Conservation (phyloP, 1,140 invertebrate genomes). For the Bilobella aurantiaca region DNA sequence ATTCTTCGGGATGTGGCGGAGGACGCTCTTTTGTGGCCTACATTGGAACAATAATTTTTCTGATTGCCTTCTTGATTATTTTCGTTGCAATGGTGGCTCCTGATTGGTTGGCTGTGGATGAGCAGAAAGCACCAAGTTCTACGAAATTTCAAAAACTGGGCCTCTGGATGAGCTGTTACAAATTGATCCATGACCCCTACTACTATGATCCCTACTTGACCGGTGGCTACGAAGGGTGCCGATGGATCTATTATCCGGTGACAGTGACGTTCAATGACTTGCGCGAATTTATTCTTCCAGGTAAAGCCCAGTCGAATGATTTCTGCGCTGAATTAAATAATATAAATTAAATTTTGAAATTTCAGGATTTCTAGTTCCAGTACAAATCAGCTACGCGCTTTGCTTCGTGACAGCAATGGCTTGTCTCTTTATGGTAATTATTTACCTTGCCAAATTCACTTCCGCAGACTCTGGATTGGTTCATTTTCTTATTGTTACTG, state of each 20-base stretch:
- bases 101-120: slow-evolving; percentile 25
- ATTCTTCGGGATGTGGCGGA: slow-evolving; percentile 15
- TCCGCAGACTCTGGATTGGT: slow-evolving; percentile 16
- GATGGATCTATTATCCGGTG: slow-evolving; percentile 30
- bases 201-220: slow-evolving; percentile 27
- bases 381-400: slow-evolving; percentile 29
- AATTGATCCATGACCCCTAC: slow-evolving; percentile 26
- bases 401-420: slow-evolving; percentile 18
- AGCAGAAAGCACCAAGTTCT: slow-evolving; percentile 6
- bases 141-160: slow-evolving; percentile 28
- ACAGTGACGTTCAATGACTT: slow-evolving; percentile 16
- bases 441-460: slow-evolving; percentile 19
- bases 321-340: background rate
- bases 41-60: slow-evolving; percentile 21
- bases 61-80: slow-evolving; percentile 23
- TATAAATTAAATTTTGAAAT: slow-evolving; percentile 7
- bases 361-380: slow-evolving; percentile 28
- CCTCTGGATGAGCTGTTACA: slow-evolving; percentile 26
- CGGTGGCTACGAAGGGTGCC: slow-evolving; percentile 21
- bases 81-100: slow-evolving; percentile 24
- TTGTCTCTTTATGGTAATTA: slow-evolving; percentile 16
- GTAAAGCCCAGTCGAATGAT: slow-evolving; percentile 3
- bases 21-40: slow-evolving; percentile 16
- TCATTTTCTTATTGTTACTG: slow-evolving; percentile 24
- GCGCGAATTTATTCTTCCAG: slow-evolving; percentile 23